phyloP scores from a whole-genome alignment of 2,888 invertebrate genomes.

The Bruchidius siliquastri region DNA sequence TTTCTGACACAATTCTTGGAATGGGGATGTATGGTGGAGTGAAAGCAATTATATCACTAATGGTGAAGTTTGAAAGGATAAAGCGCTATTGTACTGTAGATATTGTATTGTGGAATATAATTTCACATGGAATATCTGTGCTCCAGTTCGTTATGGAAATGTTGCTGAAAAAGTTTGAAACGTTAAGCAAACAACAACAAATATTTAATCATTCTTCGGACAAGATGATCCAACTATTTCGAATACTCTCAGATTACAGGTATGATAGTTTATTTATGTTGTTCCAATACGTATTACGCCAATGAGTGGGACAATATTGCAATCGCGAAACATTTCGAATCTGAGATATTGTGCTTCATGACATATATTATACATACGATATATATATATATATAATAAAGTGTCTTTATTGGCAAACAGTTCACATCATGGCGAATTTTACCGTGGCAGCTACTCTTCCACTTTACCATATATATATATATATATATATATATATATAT shows the following conservation, averaged over 20 bases:
- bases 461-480: too few relatives aligned
- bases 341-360: too few relatives aligned
- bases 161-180: constrained; percentile 51
- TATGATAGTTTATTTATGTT: too few relatives aligned
- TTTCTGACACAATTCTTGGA: constrained; percentile 33
- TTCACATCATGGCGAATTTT: too few relatives aligned
- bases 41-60: constrained; percentile 55
- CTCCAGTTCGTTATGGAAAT: constrained; percentile 49
- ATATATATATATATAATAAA: too few relatives aligned
- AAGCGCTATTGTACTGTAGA: constrained; percentile 28
- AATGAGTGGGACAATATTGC: too few relatives aligned
- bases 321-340: too few relatives aligned
- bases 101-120: constrained; percentile 1
- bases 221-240: constrained; percentile 56
- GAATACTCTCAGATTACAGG: constrained; percentile 57
- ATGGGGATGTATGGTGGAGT: constrained; percentile 58
- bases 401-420: too few relatives aligned
- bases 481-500: too few relatives aligned
- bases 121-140: constrained; percentile 34
- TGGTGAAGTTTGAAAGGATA: constrained; percentile 60
- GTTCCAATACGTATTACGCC: too few relatives aligned
- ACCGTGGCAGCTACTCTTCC: too few relatives aligned
- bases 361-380: too few relatives aligned
- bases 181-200: constrained; percentile 44
- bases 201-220: constrained; percentile 59